These are phyloP conservation scores for Penaeus monodon DNA, from an alignment of 2,888 invertebrate species.

Conservation along the genomic window DNA sequence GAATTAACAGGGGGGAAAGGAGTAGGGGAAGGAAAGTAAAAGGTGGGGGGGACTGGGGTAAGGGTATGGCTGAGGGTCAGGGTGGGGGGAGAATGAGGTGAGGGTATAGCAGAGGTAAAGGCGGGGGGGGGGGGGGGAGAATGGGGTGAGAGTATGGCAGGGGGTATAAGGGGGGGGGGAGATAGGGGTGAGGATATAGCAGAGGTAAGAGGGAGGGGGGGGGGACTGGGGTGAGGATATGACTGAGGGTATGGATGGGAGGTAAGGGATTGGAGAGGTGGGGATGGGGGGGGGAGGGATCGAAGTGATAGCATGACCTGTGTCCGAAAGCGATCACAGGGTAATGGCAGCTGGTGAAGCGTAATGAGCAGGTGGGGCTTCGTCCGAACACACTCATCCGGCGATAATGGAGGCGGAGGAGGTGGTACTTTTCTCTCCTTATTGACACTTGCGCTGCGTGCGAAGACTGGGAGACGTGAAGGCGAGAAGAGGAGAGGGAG, in stretches of 20 bases:
- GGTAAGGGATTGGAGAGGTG: neutral
- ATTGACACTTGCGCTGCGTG: neutral
- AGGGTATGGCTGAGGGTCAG: too few relatives aligned
- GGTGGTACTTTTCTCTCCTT: neutral
- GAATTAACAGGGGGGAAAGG: too few relatives aligned
- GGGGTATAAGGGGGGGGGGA: too few relatives aligned
- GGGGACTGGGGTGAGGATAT: neutral
- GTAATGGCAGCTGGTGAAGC: constrained; percentile 2
- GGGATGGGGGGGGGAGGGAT: neutral
- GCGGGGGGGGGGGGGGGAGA: too few relatives aligned
- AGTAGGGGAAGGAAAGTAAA: too few relatives aligned
- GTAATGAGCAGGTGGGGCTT: constrained; percentile 7
- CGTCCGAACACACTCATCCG: constrained; percentile 11
- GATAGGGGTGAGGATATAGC: too few relatives aligned
- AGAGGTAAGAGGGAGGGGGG: too few relatives aligned
- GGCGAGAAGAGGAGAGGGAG: neutral
- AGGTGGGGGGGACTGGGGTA: too few relatives aligned
- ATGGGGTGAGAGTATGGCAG: too few relatives aligned
- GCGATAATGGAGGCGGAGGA: neutral
- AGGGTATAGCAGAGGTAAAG: neutral
- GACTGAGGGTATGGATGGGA: neutral
- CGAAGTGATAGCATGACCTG: constrained; percentile 15
- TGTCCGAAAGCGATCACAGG: constrained; percentile 12
- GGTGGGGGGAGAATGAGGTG: neutral
- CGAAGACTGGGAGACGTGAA: neutral